phyloP scores from a whole-genome alignment of 2,113 vertebrate species.

The Etia nguti region DNA sequence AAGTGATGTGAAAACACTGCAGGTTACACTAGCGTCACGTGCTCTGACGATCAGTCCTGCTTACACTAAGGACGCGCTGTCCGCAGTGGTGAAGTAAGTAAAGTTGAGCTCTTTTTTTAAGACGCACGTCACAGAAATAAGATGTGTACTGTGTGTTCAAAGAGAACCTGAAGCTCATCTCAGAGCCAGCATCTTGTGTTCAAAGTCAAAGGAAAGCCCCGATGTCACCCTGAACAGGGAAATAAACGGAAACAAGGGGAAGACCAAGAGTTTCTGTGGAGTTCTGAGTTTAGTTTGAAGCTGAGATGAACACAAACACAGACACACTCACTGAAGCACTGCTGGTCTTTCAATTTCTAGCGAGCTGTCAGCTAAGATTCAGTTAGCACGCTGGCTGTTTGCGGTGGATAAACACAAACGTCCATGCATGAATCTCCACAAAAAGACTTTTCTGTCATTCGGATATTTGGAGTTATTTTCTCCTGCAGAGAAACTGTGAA shows the following conservation, averaged over 20 bases:
- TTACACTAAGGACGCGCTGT: too few relatives aligned
- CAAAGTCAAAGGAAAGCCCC: not conserved
- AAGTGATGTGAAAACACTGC: not conserved
- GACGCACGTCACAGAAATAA: not conserved
- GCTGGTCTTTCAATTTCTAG: not conserved
- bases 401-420: not conserved
- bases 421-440: not conserved
- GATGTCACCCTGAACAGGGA: not conserved
- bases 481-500: not conserved
- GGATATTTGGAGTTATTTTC: not conserved
- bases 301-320: not conserved
- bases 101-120: not conserved
- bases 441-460: not conserved
- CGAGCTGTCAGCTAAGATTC: not conserved
- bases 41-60: not conserved
- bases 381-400: not conserved
- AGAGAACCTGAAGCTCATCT: not conserved
- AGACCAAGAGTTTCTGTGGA: not conserved
- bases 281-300: not conserved
- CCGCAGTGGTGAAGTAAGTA: not conserved
- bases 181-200: accelerated
- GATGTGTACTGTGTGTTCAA: not conserved
- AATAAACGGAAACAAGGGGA: not conserved
- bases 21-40: not conserved
- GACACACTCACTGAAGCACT: not conserved